phyloP scores from a whole-genome alignment of 2,797 vertebrate genomes.

The Myotis daubentonii region DNA sequence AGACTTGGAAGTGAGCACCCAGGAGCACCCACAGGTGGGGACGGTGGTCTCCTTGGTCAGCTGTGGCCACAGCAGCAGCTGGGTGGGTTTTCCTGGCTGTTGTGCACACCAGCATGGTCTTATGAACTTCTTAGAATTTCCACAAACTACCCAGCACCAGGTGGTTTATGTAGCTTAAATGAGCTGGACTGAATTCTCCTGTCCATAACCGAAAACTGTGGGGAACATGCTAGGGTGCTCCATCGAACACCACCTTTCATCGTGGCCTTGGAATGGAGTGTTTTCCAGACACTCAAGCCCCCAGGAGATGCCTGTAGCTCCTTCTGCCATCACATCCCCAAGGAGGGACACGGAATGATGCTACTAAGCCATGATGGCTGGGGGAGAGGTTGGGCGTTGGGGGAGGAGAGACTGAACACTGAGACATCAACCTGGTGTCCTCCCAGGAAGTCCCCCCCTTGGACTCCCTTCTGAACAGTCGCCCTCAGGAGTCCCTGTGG shows the following conservation, averaged over 20 bases:
- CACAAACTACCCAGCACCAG: neutral
- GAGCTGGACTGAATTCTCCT: neutral
- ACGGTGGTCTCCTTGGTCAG: neutral
- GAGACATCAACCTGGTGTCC: neutral
- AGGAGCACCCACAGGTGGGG: neutral
- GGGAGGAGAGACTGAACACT: neutral
- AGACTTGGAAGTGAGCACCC: no score
- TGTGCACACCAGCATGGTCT: no score
- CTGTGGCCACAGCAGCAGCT: neutral
- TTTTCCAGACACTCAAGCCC: neutral
- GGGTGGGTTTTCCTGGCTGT: neutral
- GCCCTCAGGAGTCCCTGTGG: neutral
- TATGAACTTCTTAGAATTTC: neutral
- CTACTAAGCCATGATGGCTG: no score
- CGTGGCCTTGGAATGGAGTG: no score
- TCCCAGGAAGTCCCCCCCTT: neutral
- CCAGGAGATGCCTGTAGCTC: neutral
- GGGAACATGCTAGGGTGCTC: accelerated
- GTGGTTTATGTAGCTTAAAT: neutral
- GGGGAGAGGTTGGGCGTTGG: no score
- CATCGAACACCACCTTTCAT: neutral
- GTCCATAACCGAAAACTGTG: neutral
- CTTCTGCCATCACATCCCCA: neutral
- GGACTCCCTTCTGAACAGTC: neutral
- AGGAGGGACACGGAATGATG: neutral